These are phyloP conservation scores for Aplodontia rufa DNA, from an alignment of 2,113 vertebrate genomes.

Conservation along the genomic window DNA sequence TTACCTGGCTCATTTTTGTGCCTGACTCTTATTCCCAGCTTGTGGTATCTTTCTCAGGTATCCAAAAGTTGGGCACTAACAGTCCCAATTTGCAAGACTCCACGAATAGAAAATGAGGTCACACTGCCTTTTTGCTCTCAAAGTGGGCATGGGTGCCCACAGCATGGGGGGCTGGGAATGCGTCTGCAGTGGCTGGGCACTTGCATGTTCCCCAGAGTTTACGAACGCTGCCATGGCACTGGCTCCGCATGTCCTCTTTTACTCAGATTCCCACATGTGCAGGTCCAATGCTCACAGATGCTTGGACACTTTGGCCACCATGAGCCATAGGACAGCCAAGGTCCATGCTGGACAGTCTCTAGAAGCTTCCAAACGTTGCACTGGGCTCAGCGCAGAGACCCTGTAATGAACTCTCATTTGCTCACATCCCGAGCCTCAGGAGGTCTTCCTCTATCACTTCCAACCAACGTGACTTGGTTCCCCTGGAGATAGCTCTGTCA, in stretches of 20 bases:
- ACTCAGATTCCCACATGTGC: not conserved
- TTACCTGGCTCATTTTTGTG: not conserved
- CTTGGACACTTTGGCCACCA: not conserved
- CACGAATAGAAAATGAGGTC: not conserved
- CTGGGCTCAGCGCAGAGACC: not conserved
- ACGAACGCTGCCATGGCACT: too few species aligned
- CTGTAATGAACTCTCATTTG: not conserved
- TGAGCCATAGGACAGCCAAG: not conserved
- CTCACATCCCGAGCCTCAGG: not conserved
- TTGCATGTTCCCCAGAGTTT: too few species aligned
- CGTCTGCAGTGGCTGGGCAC: too few species aligned
- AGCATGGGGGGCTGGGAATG: not conserved
- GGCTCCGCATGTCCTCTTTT: not conserved
- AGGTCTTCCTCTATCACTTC: not conserved
- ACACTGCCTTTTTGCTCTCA: not conserved
- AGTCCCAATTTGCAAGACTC: not conserved
- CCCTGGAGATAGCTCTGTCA: not conserved
- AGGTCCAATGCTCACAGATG: not conserved
- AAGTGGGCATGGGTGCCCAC: not conserved
- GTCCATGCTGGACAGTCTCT: not conserved
- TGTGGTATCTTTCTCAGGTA: not conserved
- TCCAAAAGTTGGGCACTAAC: not conserved
- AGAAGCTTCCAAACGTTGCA: not conserved
- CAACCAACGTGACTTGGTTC: not conserved
- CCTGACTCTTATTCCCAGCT: not conserved